Evolutionary conservation across 2,113 vertebrate genomes (phyloP), one percentile per base, ranked within the genome.

Genomic region (Todiramphus saurophagus): DNA sequence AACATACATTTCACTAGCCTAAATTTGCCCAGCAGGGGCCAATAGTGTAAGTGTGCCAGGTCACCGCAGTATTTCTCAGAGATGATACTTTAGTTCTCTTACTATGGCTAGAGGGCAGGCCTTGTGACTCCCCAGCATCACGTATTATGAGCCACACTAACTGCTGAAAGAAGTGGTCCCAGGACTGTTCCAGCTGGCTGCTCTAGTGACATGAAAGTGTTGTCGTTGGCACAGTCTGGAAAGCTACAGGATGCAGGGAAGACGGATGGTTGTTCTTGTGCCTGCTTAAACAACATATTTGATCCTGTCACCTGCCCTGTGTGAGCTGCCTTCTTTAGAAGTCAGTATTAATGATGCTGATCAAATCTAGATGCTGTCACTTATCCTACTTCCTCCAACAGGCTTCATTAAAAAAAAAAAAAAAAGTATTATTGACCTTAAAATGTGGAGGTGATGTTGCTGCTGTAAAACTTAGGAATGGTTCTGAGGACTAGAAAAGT

Each of bases 331-430:
- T 69, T n/a, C 89, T 94, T 95, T 89, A 84, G 88, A 96, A 95
- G 78, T 93, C 95, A 63, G 64, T 77, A 80, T 91, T 96, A 95
- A 95, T 89, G 91, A 96, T 79, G 74, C 70, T 89, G 85, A 93
- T 96, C 83, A 95, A 93, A 84, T 91, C 72, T 67, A 41, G 70
- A 48, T 5, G 46, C 69, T 96, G 91, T 35, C 93, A 95, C 68
- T 91, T 92, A 78, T 44, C 33, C 46, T 60, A 58, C 66, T 93
- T 82, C 25, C 66, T 96, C 31, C 79, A 85, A 58, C 28, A 91
- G 72, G 20, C 48, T 88, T 83, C 80, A 41, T 66, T 68, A 27
- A 80, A 89, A 74, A 80, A 75, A 51, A 75, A 51, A 33, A 30
- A 56, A 50, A 37, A 2, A 41, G 43, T 64, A 13, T 56, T 88